Conservation (phyloP, 2,797 vertebrate genomes). For the Megalops cyprinoides region DNA sequence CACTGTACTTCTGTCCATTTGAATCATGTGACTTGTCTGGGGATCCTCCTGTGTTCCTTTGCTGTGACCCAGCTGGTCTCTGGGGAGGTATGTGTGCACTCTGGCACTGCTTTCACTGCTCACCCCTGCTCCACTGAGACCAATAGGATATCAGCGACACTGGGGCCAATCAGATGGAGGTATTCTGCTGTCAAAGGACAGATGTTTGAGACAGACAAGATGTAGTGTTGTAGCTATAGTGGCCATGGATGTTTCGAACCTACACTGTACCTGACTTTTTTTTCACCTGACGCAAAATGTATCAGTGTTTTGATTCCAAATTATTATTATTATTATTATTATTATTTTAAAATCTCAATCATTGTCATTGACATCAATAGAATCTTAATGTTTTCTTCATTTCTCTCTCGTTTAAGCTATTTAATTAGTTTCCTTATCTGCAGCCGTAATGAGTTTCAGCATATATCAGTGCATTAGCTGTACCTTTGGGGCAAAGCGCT, state of each 20-base stretch:
- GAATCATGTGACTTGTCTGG: slow-evolving; percentile 1
- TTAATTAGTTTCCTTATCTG: not conserved
- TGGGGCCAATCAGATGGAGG: not conserved
- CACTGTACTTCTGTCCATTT: not conserved
- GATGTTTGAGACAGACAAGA: not conserved
- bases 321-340: not conserved
- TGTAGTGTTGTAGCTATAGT: not conserved
- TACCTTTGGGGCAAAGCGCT: not conserved
- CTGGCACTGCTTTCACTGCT: not conserved
- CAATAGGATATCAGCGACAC: slow-evolving; percentile 2
- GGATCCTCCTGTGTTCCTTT: not conserved
- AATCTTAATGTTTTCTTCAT: not conserved
- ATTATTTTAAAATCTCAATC: not conserved
- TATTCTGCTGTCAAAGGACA: not conserved
- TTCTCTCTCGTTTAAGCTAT: not conserved
- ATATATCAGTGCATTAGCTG: not conserved
- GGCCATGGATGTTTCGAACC: not conserved
- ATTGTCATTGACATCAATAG: not conserved
- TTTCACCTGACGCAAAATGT: too few species aligned
- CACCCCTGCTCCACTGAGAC: not conserved
- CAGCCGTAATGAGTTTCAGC: not conserved
- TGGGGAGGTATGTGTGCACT: not conserved
- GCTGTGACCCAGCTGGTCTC: not conserved
- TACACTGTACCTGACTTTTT: too few species aligned
- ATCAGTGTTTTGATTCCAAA: too few species aligned